Conservation (phyloP, 2,113 vertebrate genomes). For the Haemorhous mexicanus region DNA sequence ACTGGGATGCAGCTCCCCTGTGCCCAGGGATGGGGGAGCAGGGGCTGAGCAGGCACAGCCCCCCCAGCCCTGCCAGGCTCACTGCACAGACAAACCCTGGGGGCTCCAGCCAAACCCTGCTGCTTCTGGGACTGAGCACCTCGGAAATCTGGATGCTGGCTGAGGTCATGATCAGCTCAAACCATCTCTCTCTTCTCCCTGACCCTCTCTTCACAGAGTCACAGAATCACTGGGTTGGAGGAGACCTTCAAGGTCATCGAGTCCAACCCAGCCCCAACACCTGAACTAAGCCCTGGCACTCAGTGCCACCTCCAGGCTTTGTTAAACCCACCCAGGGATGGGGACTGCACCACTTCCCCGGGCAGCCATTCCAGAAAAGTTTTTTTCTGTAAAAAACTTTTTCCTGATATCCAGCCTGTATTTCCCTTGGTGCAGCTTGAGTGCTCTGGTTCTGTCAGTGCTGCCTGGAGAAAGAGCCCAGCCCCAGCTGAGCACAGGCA, state of each 20-base stretch:
- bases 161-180: rapidly evolving
- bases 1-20: constrained; percentile 3
- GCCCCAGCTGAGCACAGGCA: background rate
- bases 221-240: background rate
- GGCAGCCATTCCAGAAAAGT: background rate
- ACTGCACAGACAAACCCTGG: background rate
- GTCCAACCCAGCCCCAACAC: background rate
- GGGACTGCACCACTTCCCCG: background rate
- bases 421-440: background rate
- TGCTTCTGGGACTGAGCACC: background rate
- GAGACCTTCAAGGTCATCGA: background rate
- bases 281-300: background rate
- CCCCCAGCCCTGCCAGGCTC: background rate
- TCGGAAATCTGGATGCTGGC: background rate
- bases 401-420: background rate
- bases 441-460: background rate
- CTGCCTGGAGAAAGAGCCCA: background rate
- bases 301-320: background rate
- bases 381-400: background rate
- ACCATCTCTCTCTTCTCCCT: background rate
- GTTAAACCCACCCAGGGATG: background rate
- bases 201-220: background rate
- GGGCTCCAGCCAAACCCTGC: background rate
- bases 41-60: background rate
- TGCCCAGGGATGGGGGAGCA: constrained; percentile 6